Base-by-base conservation (phyloP, 2,888 invertebrate genomes). In the Girardia tigrina region DNA sequence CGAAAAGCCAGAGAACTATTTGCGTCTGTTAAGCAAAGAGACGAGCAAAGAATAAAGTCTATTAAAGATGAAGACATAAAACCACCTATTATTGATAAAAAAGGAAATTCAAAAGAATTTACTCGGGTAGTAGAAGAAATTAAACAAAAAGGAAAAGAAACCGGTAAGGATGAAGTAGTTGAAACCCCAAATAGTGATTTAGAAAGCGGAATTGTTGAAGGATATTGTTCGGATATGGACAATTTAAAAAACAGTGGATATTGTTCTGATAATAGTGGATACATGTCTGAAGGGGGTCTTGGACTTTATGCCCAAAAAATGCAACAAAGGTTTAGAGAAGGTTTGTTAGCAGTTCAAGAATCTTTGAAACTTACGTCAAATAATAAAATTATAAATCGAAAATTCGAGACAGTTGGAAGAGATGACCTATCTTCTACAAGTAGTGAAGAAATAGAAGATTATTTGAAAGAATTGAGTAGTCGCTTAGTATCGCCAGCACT, bases 251-350 rank as follows among this genome's bases (percentile, higher is more conserved):
- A 36, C 26, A 76, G 75, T 27, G 76, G 75, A 8, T 76, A 88
- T 78, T 91, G 91, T 82, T 88, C 90, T 72, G 90, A 81, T 81
- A 79, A 90, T 85, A 92, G 92, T 83, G 94, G 94, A 2, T 94
- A 94, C 83, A 89, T 94, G 88, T 93, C 93, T 12, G 94, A 94
- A 86, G 92, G 93, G 75, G 87, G 87, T 1, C 86, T 86, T 26
- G 85, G 86, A 1, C 81, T 86, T 74, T 87, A 86, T 79, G 85
- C 86, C 4, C 82, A 86, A 29, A 81, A 85, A 71, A 83, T 86
- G 79, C 84, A 85, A 79, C 84, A 84, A 79, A 78, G 85, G 73
- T 83, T 85, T 81, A 79, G 83, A n/a, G 86, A 86, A 78, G 85
- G 85, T 26, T 82, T 85, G 81, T 83, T 85, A 77, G 83, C 83